Conservation (phyloP, 2,888 invertebrate genomes). For the Chymomyza procnemis region DNA sequence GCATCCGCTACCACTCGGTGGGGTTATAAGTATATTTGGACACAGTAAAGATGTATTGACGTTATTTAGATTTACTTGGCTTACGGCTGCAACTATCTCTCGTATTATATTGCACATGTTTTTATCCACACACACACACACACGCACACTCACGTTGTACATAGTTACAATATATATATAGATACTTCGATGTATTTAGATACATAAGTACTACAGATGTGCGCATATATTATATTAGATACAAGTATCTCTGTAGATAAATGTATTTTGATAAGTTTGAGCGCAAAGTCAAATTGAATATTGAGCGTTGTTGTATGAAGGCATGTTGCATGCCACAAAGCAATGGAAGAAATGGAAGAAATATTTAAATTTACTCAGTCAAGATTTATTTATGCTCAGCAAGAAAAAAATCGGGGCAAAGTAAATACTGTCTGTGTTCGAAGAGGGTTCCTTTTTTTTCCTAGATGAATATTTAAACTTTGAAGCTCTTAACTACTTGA, state of each 20-base stretch:
- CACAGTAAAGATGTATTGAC: not conserved
- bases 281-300: not conserved
- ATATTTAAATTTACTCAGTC: not conserved
- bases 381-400: not conserved
- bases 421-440: not conserved
- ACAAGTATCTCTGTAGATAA: not conserved
- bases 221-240: not conserved
- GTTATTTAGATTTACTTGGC: not conserved
- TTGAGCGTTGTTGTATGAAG: not conserved
- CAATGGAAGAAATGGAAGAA: no score
- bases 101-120: not conserved
- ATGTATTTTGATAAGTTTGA: not conserved
- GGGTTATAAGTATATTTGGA: not conserved
- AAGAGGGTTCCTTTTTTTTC: no score
- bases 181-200: no score
- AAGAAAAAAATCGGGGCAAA: not conserved
- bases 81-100: not conserved
- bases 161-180: no score
- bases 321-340: not conserved
- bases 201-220: not conserved
- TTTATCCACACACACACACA: not conserved
- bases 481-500: no score
- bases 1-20: not conserved
- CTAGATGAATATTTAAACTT: no score
- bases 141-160: no score